phyloP scores from a whole-genome alignment of 2,797 vertebrate genomes.

The Clarias pachynema region DNA sequence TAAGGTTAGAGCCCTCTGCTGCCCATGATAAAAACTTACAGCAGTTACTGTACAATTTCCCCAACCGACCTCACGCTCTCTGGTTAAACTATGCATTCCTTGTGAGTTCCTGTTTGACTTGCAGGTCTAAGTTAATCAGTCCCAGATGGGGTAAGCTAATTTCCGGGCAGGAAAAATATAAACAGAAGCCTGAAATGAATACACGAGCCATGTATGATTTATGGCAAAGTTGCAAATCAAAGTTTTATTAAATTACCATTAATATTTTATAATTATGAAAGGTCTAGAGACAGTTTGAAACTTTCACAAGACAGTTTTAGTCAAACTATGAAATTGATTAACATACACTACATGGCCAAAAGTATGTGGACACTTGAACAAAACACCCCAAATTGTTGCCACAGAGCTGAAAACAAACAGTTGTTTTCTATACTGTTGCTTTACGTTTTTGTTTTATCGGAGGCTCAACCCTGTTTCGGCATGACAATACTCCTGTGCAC shows the following conservation, averaged over 20 bases:
- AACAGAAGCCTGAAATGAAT: slow-evolving; percentile 7
- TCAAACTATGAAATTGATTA: not conserved
- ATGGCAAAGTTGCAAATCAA: not conserved
- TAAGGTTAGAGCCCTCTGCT: not conserved
- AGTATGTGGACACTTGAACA: not conserved
- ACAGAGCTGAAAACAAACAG: not conserved
- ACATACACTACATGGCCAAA: not conserved
- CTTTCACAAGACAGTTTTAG: not conserved
- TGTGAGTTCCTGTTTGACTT: not conserved
- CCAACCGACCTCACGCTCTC: not conserved
- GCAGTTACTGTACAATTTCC: not conserved
- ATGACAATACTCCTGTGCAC: not conserved
- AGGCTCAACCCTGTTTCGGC: not conserved
- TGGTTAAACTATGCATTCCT: slow-evolving; percentile 3
- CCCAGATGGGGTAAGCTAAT: not conserved
- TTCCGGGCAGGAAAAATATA: not conserved
- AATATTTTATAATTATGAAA: not conserved
- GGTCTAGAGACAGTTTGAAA: not conserved
- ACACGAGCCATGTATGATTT: not conserved
- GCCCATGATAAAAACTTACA: not conserved
- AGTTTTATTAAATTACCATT: not conserved
- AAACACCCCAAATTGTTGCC: not conserved
- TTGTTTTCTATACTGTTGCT: not conserved
- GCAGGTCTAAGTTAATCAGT: not conserved
- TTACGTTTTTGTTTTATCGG: not conserved